phyloP scores from a whole-genome alignment of 1,140 invertebrate genomes.

The Drosophila trapezifrons region DNA sequence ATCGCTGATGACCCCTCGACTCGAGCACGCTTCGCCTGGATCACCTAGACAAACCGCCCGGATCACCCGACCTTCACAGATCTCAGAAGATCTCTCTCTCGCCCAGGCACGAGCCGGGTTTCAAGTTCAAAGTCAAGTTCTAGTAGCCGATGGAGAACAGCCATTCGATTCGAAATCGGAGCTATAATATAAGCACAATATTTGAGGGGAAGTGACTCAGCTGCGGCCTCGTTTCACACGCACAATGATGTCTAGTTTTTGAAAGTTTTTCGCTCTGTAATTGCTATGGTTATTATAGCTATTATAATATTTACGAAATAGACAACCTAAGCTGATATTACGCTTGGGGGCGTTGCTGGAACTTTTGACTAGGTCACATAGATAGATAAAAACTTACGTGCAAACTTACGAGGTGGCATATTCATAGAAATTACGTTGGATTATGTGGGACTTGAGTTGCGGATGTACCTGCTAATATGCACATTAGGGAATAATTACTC shows the following conservation, averaged over 20 bases:
- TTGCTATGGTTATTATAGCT: slow-evolving; percentile 13
- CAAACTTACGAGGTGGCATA: slow-evolving; percentile 14
- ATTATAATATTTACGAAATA: slow-evolving; percentile 9
- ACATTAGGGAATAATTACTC: slow-evolving; percentile 95
- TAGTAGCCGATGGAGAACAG: slow-evolving; percentile 3
- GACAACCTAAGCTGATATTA: slow-evolving; percentile 1
- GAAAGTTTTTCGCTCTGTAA: slow-evolving; percentile 45
- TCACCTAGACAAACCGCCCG: no score
- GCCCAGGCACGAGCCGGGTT: slow-evolving; percentile 11
- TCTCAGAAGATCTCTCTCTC: slow-evolving; percentile 2
- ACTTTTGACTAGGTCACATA: slow-evolving; percentile 16
- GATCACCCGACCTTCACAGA: slow-evolving; percentile 33
- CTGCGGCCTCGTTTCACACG: slow-evolving; percentile 87
- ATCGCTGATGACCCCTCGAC: slow-evolving; percentile 14
- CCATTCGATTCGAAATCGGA: slow-evolving; percentile 27
- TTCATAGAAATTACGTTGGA: slow-evolving; percentile 2
- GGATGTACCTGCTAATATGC: slow-evolving; percentile 92
- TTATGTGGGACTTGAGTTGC: slow-evolving; percentile 17
- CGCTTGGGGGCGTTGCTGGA: slow-evolving; percentile 32
- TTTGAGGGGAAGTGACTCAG: slow-evolving; percentile 41
- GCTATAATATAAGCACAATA: slow-evolving; percentile 3
- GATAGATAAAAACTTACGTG: slow-evolving; percentile 31
- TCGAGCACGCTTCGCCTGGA: slow-evolving; percentile 7
- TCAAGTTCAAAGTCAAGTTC: slow-evolving; percentile 57
- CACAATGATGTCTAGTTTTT: slow-evolving; percentile 85